Percentiles rank a stretch among this genome's conserved stretches.
These are phyloP conservation scores for Alethe diademata DNA, from an alignment of 2,113 vertebrate species.

Conservation along the genomic window DNA sequence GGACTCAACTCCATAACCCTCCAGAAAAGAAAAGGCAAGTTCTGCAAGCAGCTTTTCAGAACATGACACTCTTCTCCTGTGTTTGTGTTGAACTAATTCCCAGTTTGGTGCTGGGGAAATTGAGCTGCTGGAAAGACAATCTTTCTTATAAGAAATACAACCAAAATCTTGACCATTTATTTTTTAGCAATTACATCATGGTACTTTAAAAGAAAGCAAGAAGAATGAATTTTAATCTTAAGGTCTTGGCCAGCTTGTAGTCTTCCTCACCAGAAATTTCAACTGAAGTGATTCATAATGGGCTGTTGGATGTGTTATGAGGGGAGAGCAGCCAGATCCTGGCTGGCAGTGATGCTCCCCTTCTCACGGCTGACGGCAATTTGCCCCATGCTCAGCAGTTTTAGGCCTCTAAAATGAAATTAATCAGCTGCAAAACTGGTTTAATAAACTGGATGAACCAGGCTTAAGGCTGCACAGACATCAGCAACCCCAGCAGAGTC, in stretches of 20 bases:
- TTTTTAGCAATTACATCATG: slow-evolving; percentile 41
- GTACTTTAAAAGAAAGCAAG: background rate
- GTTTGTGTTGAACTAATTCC: slow-evolving; percentile 58
- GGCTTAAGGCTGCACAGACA: background rate
- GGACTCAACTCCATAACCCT: background rate
- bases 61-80: background rate
- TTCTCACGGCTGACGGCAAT: rapidly evolving
- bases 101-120: slow-evolving; percentile 7
- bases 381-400: slow-evolving; percentile 1
- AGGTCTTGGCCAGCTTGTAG: background rate
- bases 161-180: slow-evolving; percentile 31
- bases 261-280: slow-evolving; percentile 14
- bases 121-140: slow-evolving; percentile 26
- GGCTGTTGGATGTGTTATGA: background rate
- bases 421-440: background rate
- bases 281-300: slow-evolving; percentile 8
- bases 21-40: background rate
- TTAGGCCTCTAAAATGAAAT: background rate
- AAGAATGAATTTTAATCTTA: background rate
- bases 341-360: background rate
- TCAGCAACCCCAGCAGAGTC: background rate
- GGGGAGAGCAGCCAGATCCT: background rate
- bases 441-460: slow-evolving; percentile 2
- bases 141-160: slow-evolving; percentile 41
- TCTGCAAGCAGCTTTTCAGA: slow-evolving; percentile 16